Evolutionary conservation across 2,113 vertebrate species (phyloP).

Genomic region (Sprattus sprattus): DNA sequence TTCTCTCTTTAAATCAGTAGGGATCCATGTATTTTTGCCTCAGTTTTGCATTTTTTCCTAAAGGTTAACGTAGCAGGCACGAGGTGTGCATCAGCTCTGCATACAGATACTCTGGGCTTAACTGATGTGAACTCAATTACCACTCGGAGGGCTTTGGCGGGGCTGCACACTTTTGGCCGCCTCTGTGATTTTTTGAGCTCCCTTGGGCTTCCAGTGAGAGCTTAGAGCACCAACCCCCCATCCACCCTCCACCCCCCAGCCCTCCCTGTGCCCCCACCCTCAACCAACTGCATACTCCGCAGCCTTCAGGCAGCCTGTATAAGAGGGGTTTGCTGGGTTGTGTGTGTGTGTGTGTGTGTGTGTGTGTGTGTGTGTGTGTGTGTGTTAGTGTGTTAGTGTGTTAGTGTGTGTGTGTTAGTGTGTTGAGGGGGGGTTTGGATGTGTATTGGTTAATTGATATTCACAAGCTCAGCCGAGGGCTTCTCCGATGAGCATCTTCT

Average conservation of each 20-base stretch:
- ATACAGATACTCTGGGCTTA: slow-evolving; percentile 40
- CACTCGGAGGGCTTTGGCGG: background rate
- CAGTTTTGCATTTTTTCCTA: background rate
- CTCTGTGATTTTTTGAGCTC: slow-evolving; percentile 42
- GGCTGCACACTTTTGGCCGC: slow-evolving; percentile 33
- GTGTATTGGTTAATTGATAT: slow-evolving; percentile 68
- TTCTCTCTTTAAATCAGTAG: background rate
- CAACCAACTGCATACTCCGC: background rate
- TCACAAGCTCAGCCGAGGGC: slow-evolving; percentile 63
- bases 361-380: background rate
- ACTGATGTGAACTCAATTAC: slow-evolving; percentile 35
- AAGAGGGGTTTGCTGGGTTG: background rate
- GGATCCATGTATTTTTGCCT: background rate
- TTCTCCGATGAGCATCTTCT: slow-evolving; percentile 65
- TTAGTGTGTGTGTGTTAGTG: background rate
- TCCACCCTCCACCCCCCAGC: background rate
- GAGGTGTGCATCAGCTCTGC: background rate
- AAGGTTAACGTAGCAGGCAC: background rate
- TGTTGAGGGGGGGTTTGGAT: slow-evolving; percentile 12
- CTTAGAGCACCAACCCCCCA: slow-evolving; percentile 43
- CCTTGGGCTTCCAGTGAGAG: slow-evolving; percentile 44
- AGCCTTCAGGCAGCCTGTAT: background rate
- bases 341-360: background rate
- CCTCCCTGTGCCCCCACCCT: slow-evolving; percentile 34
- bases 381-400: background rate